Evolutionary conservation across 2,797 vertebrate species (phyloP).

Genomic region (Catostomus latipinnis): DNA sequence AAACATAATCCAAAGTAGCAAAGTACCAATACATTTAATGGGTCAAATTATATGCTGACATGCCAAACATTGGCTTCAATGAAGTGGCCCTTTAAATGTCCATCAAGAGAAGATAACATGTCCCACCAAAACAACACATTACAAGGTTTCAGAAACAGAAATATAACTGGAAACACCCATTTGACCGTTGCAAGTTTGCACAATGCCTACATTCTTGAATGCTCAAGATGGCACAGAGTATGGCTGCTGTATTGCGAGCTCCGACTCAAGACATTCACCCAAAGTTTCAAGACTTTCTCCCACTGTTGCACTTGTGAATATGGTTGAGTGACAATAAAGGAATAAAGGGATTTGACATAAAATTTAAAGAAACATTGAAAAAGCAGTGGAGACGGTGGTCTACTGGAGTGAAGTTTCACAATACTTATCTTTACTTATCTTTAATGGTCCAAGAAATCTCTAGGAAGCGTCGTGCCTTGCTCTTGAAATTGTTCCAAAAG

Average conservation of each 20-base stretch:
- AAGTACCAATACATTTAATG: constrained; percentile 49
- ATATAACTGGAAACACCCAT: constrained; percentile 24
- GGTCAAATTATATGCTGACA: constrained; percentile 53
- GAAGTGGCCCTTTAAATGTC: constrained; percentile 38
- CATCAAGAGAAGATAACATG: constrained; percentile 37
- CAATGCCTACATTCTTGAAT: not conserved
- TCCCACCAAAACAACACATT: constrained; percentile 40
- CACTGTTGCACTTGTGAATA: too few relatives aligned
- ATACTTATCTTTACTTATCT: constrained; percentile 67
- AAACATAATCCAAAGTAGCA: constrained; percentile 49
- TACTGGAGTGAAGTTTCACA: constrained; percentile 21
- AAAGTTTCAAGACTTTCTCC: too few relatives aligned
- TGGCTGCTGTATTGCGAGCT: too few relatives aligned
- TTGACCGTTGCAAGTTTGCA: not conserved
- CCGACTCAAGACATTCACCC: too few relatives aligned
- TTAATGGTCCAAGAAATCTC: constrained; percentile 77
- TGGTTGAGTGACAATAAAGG: too few relatives aligned
- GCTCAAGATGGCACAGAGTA: too few relatives aligned
- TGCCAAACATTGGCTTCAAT: constrained; percentile 42
- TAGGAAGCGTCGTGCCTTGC: constrained; percentile 85
- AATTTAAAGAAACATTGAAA: constrained; percentile 4
- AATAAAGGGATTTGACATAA: not conserved
- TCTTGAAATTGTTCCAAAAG: constrained; percentile 93
- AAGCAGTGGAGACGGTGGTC: constrained; percentile 29
- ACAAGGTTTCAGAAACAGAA: constrained; percentile 41